Evolutionary conservation across 2,888 invertebrate genomes (phyloP).

Genomic region (Sphinx pinastri): DNA sequence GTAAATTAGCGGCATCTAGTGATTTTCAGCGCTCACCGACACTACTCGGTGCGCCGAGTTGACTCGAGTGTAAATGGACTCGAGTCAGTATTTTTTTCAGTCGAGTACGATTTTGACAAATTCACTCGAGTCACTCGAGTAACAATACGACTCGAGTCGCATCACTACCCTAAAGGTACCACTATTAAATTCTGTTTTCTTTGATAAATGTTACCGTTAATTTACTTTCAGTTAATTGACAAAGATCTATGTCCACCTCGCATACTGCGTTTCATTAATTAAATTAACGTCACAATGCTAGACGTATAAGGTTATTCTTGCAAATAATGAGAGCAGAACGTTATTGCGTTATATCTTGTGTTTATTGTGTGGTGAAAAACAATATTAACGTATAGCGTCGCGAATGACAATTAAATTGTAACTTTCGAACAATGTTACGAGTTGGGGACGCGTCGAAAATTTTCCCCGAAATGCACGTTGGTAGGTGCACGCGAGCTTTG

Average conservation of each 20-base stretch:
- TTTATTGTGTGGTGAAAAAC: constrained; percentile 17
- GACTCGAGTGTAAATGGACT: no score
- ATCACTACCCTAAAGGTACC: constrained; percentile 26
- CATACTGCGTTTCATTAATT: not conserved
- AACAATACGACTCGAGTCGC: no score
- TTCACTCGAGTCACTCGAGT: no score
- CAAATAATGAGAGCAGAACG: constrained; percentile 18
- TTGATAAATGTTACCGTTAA: constrained; percentile 34
- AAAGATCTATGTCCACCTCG: not conserved
- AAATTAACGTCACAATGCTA: constrained; percentile 1
- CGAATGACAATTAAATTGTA: constrained; percentile 22
- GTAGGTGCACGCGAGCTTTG: constrained; percentile 35
- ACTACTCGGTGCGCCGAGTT: no score
- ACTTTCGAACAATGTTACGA: constrained; percentile 40
- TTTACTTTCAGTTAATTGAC: not conserved
- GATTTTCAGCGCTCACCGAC: no score
- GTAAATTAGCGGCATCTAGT: no score
- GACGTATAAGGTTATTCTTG: not conserved
- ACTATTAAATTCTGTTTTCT: constrained; percentile 28
- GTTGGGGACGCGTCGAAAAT: constrained; percentile 35
- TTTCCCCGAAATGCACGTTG: constrained; percentile 36
- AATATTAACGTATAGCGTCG: constrained; percentile 17
- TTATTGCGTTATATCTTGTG: constrained; percentile 23
- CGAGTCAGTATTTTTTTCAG: no score
- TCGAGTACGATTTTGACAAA: no score